Conservation (phyloP, 1,140 invertebrate species). For the Drosophila albomicans region DNA sequence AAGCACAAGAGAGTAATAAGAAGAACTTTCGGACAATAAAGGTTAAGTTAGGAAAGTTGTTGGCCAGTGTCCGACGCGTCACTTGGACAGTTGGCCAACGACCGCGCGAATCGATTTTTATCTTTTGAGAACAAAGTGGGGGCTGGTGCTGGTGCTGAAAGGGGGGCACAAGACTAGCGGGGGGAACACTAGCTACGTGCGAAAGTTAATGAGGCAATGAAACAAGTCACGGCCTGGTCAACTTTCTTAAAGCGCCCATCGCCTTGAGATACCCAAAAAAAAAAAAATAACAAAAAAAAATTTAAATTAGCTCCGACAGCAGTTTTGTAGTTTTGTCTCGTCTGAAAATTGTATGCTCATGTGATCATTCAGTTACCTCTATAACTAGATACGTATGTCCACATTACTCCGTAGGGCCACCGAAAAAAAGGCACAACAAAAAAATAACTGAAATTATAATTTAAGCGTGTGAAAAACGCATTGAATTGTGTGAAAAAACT, state of each 20-base stretch:
- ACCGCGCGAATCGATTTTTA: conserved; percentile 81
- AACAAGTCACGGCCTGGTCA: conserved; percentile 71
- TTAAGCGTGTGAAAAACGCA: conserved; percentile 80
- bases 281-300: conserved; percentile 33
- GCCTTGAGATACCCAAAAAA: conserved; percentile 24
- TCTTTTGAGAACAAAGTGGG: conserved; percentile 45
- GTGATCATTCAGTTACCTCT: conserved; percentile 45
- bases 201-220: conserved; percentile 80
- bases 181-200: conserved; percentile 54
- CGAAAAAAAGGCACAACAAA: conserved; percentile 39
- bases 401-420: conserved; percentile 24
- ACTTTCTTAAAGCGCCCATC: conserved; percentile 69
- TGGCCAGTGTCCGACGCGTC: conserved; percentile 19
- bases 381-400: conserved; percentile 32
- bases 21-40: conserved; percentile 84
- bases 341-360: conserved; percentile 70
- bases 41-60: conserved; percentile 82
- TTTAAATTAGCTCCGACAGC: conserved; percentile 74
- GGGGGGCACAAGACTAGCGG: not conserved
- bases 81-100: conserved; percentile 71
- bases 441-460: conserved; percentile 79
- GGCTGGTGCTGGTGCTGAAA: not conserved
- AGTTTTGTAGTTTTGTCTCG: conserved; percentile 59
- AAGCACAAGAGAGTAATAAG: conserved; percentile 69
- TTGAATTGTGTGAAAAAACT: conserved; percentile 80